phyloP scores from a whole-genome alignment of 2,888 invertebrate genomes.

The Tridacna gigas region DNA sequence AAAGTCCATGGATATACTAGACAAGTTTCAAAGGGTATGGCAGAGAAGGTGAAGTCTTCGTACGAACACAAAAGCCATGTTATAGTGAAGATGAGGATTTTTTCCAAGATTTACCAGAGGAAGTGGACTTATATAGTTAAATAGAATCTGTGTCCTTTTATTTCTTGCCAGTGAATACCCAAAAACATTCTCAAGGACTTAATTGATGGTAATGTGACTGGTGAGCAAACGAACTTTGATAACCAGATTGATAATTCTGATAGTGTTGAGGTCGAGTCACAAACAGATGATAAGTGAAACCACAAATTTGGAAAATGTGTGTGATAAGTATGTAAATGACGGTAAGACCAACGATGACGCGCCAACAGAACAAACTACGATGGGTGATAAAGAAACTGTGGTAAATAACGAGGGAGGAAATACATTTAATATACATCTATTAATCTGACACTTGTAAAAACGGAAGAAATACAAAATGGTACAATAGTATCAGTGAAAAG shows the following conservation, averaged over 20 bases:
- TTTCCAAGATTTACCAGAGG: background rate
- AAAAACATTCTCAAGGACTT: background rate
- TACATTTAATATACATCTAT: slow-evolving; percentile 2
- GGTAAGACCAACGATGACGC: background rate
- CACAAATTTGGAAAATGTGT: background rate
- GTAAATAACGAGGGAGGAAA: background rate
- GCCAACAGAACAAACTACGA: no score
- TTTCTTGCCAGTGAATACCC: background rate
- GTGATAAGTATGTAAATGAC: background rate
- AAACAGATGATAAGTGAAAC: no score
- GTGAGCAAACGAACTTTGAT: background rate
- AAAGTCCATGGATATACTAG: no score
- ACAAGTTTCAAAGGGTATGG: no score
- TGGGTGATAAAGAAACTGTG: no score
- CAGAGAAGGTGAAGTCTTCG: no score
- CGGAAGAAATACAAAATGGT: slow-evolving; percentile 7
- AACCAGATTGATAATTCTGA: background rate
- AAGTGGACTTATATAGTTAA: background rate
- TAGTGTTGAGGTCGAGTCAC: background rate
- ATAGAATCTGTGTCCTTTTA: background rate
- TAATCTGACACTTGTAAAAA: slow-evolving; percentile 11
- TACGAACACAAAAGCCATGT: no score
- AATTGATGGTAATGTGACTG: background rate
- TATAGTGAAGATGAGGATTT: background rate
- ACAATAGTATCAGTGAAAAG: background rate